phyloP scores from a whole-genome alignment of 1,140 invertebrate genomes.

The Microplitis demolitor region DNA sequence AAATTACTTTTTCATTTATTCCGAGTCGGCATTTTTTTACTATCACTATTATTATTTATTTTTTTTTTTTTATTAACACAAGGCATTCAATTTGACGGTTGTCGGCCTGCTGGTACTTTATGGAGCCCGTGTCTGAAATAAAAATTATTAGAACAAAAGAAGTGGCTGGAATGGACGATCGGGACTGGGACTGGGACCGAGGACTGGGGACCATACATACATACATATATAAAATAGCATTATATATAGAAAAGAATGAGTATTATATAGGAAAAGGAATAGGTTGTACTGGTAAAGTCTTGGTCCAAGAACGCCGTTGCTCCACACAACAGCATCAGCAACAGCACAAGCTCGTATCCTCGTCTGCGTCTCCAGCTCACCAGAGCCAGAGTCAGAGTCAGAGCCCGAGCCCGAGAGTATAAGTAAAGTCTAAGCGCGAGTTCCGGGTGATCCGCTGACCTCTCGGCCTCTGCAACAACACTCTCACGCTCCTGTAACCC shows the following conservation, averaged over 20 bases:
- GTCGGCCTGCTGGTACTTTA: too few relatives aligned
- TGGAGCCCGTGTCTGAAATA: too few relatives aligned
- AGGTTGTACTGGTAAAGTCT: background rate
- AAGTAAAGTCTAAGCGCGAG: constrained; percentile 59
- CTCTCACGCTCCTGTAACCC: constrained; percentile 64
- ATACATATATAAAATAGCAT: background rate
- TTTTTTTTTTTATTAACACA: background rate
- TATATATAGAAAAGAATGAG: background rate
- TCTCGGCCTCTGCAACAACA: constrained; percentile 63
- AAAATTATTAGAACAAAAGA: too few relatives aligned
- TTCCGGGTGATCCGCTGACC: constrained; percentile 64
- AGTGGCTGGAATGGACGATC: too few relatives aligned
- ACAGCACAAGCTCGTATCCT: background rate
- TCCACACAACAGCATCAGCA: constrained; percentile 10
- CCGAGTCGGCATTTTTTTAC: too few relatives aligned
- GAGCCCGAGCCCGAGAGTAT: constrained; percentile 16
- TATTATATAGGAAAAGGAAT: constrained; percentile 2
- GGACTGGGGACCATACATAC: too few relatives aligned
- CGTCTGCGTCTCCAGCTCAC: constrained; percentile 1
- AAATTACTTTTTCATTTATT: too few relatives aligned
- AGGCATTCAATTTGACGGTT: background rate
- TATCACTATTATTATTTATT: too few relatives aligned
- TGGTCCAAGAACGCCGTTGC: constrained; percentile 18
- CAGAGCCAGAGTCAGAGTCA: too few relatives aligned
- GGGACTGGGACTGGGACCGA: too few relatives aligned